Evolutionary conservation across 2,113 vertebrate species (phyloP).

Genomic region (Thomomys bottae): DNA sequence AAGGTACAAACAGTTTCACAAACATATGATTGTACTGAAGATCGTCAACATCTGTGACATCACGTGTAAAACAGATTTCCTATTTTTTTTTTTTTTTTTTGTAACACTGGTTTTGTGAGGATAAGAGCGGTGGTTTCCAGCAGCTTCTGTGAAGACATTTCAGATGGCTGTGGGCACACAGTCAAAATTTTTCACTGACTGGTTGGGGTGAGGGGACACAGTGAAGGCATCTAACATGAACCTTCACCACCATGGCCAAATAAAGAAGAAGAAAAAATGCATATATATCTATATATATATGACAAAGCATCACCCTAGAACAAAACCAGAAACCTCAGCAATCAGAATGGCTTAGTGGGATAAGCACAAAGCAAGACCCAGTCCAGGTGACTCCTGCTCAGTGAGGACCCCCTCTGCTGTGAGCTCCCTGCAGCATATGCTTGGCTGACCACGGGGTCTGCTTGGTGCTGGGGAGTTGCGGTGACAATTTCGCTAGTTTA

Average conservation of each 20-base stretch:
- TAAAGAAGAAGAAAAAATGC: not conserved
- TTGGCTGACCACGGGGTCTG: conserved; percentile 36
- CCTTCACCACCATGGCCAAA: not conserved
- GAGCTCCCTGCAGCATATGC: conserved; percentile 13
- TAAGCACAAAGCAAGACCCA: conserved; percentile 78
- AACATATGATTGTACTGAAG: conserved; percentile 83
- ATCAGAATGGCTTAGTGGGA: conserved; percentile 53
- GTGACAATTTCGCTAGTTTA: conserved; percentile 69
- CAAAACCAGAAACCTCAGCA: conserved; percentile 65
- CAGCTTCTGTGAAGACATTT: conserved; percentile 82
- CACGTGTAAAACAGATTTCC: conserved; percentile 81
- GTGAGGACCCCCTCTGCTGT: conserved; percentile 66
- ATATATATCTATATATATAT: too few relatives aligned
- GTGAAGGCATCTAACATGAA: not conserved
- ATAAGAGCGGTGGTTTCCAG: conserved; percentile 82
- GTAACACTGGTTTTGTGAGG: conserved; percentile 85
- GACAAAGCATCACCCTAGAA: conserved; percentile 23
- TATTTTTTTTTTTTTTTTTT: conserved; percentile 45
- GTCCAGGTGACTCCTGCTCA: conserved; percentile 72
- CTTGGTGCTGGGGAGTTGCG: conserved; percentile 42
- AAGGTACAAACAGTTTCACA: conserved; percentile 90
- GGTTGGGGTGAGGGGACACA: conserved; percentile 62
- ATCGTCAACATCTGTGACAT: conserved; percentile 85
- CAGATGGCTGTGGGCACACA: conserved; percentile 76
- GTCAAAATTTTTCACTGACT: conserved; percentile 68